These are phyloP conservation scores for Cinara cedri DNA, from an alignment of 2,888 invertebrate species.

Conservation along the genomic window DNA sequence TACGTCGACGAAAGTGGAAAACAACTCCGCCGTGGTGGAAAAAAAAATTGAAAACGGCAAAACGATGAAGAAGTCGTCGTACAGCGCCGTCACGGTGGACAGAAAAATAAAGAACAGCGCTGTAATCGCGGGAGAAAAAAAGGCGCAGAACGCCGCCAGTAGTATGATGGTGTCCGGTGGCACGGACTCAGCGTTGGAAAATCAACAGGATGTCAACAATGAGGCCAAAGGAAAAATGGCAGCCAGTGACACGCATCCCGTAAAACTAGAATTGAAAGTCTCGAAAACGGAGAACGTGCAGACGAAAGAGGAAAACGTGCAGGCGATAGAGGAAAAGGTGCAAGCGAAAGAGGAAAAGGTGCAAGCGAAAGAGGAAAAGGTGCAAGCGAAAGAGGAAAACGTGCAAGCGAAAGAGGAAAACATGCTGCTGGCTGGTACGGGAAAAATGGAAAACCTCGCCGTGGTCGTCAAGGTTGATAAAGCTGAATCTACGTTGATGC, in stretches of 20 bases:
- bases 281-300: slow-evolving; percentile 31
- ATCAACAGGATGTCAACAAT: not conserved
- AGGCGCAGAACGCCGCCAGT: not conserved
- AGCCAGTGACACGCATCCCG: not conserved
- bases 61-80: too few species aligned
- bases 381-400: slow-evolving; percentile 35
- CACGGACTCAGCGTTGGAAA: too few species aligned
- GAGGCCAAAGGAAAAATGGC: not conserved
- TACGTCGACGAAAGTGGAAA: not conserved
- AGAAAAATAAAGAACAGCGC: not conserved
- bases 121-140: not conserved
- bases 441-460: slow-evolving; percentile 35
- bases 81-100: not conserved
- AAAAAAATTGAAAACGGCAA: not conserved
- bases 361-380: slow-evolving; percentile 46
- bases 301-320: slow-evolving; percentile 45
- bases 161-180: too few species aligned
- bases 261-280: slow-evolving; percentile 17
- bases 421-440: too few species aligned
- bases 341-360: slow-evolving; percentile 32
- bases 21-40: not conserved
- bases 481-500: slow-evolving; percentile 5
- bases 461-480: slow-evolving; percentile 9
- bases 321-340: slow-evolving; percentile 46
- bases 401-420: slow-evolving; percentile 47